A percentile compares a stretch with the other conserved stretches of the same genome.
Evolutionary conservation across 2,113 vertebrate species (phyloP).

Genomic region (Camelus bactrianus): DNA sequence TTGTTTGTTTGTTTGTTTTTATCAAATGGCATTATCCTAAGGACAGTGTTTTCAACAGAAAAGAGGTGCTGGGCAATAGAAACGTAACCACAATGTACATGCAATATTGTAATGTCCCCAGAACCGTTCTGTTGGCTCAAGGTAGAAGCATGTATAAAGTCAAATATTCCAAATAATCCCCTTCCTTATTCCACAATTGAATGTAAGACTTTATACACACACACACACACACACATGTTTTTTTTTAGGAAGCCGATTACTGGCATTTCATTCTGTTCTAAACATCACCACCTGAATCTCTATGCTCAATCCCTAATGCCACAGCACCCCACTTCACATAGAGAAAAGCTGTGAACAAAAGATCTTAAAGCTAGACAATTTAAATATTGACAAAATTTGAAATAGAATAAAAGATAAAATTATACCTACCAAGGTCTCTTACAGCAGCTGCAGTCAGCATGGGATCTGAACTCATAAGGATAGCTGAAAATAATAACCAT

Average conservation of each 20-base stretch:
- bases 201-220: not conserved
- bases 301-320: not conserved
- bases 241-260: not conserved
- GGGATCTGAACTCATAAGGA: conserved; percentile 77
- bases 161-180: not conserved
- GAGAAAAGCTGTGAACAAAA: conserved; percentile 7
- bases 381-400: not conserved
- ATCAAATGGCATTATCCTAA: not conserved
- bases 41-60: conserved; percentile 13
- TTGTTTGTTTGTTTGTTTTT: not conserved
- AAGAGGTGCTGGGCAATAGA: not conserved
- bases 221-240: too few species aligned
- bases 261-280: conserved; percentile 20
- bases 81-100: not conserved
- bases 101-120: not conserved
- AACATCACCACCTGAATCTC: not conserved
- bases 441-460: conserved; percentile 73
- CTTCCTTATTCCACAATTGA: not conserved
- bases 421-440: conserved; percentile 75
- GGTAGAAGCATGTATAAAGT: not conserved
- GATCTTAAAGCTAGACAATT: not conserved
- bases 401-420: not conserved
- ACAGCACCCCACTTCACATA: not conserved
- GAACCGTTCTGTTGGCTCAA: not conserved
- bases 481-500: conserved; percentile 62